Base-by-base conservation (phyloP, 2,797 vertebrate species). In the Lycodopsis pacificus region DNA sequence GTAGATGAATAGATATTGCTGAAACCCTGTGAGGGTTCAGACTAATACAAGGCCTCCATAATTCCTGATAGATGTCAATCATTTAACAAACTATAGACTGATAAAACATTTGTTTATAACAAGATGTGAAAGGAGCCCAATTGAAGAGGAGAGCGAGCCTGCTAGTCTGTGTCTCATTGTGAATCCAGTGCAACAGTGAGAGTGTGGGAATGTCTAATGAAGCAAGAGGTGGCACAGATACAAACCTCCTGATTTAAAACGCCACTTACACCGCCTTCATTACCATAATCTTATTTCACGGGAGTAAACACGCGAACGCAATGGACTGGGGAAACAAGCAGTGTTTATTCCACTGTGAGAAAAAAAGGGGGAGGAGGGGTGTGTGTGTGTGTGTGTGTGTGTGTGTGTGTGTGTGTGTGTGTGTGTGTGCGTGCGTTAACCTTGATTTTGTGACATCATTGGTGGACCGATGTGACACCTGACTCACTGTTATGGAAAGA, bases 191-290 rank as follows among this genome's bases (percentile, higher is more conserved):
- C 96, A 96, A 94, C 95, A 95, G 96, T 93, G 93, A 96, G 95
- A 97, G 96, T 97, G 97, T 93, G 95, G 94, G 96, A 97, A 97
- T 97, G 93, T 95, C 94, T 97, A 97, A 98, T 97, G 96, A 97
- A 97, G 96, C 93, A 94, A 82, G 94, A 87, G 93, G 94, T 94
- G 93, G 59, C 71, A 64, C 82, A 66, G 94, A 83, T 15, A 65
- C 76, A 77, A 91, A 80, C 81, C 83, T 92, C 92, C 95, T 94
- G 65, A 95, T 96, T 96, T 96, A 96, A 96, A 96, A 96, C 95
- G 95, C 94, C 94, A 94, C 89, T 96, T 96, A 95, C 95, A 95
- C 93, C 93, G 91, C 69, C 89, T 93, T 97, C 94, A 97, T 98
- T 97, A 96, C 85, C 96, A 97, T 97, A 97, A 97, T 97, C 96